Base-by-base conservation (phyloP, 1,140 invertebrate genomes). In the Drosophila varians region DNA sequence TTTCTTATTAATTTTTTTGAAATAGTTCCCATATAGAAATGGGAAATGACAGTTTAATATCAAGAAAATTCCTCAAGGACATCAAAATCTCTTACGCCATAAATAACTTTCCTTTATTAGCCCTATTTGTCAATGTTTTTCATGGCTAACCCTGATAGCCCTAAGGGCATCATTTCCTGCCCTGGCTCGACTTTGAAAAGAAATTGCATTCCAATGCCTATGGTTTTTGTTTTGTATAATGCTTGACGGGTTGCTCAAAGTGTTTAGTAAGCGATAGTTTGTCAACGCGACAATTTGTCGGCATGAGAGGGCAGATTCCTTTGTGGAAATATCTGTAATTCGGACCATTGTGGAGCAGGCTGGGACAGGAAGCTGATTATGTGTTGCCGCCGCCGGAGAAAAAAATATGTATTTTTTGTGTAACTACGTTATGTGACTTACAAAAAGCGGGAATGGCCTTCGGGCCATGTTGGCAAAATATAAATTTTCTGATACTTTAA, bases 261-360 rank as follows among this genome's bases (percentile, higher is more conserved):
- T 71, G 55, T 71, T 54, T 45, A 40, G 57, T 54, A 40, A 65
- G 60, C 60, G 75, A 77, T 69, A 54, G 74, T 77, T 82, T 83
- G 78, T 82, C 77, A 82, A 68, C 34, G 64, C 46, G 25, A 73
- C 54, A 70, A 77, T 82, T 62, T 68, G 74, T 68, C 47, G 77
- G 58, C 74, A 78, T 82, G 78, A 82, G 58, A 74, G 57, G 51
- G 42, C 79, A 84, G 62, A 54, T 74, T 74, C 54, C 65, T 31
- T 53, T 72, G 40, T 68, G 6, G n/a, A 16, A 12, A 25, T 46
- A 6, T 51, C 25, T 23, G n/a, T 43, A 14, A 16, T 49, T 23
- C 49, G 46, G 43, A 56, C 53, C 55, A 52, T 53, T 43, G 23
- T 16, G 38, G 36, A 26, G 21, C 31, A 34, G 21, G 18, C 60